Percentiles rank a stretch among this genome's conserved stretches.
phyloP scores from a whole-genome alignment of 2,797 vertebrate species.

The Sternotherus odoratus region DNA sequence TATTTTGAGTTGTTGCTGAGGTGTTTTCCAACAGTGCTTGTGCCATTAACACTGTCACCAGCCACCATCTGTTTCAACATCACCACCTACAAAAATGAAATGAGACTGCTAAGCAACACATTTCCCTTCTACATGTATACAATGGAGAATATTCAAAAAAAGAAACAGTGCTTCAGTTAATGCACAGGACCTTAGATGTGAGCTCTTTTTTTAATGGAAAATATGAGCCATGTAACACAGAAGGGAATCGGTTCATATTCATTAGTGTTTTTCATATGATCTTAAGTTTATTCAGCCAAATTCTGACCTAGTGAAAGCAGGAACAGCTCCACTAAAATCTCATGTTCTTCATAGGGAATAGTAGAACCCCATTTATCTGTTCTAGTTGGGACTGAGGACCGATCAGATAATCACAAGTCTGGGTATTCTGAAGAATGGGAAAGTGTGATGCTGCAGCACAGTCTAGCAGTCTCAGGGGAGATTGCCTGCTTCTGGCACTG shows the following conservation, averaged over 20 bases:
- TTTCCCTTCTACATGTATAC: not conserved
- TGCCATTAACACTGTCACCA: not conserved
- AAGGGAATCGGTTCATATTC: not conserved
- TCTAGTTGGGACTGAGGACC: too few species aligned
- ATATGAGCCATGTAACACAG: not conserved
- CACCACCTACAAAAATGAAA: not conserved
- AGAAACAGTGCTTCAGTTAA: not conserved
- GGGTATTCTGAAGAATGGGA: too few species aligned
- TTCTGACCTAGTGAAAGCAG: not conserved
- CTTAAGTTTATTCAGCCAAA: not conserved
- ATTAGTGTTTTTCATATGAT: not conserved
- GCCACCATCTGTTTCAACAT: not conserved
- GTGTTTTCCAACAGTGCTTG: not conserved
- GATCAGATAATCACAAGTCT: too few species aligned
- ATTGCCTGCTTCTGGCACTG: too few species aligned
- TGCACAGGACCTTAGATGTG: not conserved
- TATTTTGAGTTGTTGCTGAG: not conserved
- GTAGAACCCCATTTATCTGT: too few species aligned
- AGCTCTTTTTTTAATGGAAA: not conserved
- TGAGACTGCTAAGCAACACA: not conserved
- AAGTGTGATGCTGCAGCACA: too few species aligned
- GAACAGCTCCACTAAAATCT: not conserved
- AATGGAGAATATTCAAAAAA: not conserved
- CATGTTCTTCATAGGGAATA: not conserved
- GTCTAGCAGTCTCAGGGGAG: too few species aligned